Conservation (phyloP, 2,797 vertebrate species). For the Molossus alvarezi region DNA sequence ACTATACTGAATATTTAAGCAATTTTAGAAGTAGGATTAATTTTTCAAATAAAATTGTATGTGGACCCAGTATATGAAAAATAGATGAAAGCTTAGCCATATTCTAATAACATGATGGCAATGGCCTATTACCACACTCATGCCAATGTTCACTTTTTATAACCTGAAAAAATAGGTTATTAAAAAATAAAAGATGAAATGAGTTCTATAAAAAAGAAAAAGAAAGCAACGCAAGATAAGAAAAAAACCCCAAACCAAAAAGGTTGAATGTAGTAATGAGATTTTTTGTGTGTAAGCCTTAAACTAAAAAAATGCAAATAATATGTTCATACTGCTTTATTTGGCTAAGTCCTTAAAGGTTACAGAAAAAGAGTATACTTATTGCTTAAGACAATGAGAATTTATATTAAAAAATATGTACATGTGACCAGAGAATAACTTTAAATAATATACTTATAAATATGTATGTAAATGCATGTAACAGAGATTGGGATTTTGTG, state of each 20-base stretch:
- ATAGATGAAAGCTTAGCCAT: neutral
- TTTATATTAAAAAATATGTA: neutral
- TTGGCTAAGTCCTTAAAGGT: neutral
- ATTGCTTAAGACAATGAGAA: neutral
- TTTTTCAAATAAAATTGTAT: neutral
- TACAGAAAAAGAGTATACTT: neutral
- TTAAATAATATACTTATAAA: neutral
- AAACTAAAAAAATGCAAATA: neutral
- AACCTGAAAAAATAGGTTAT: neutral
- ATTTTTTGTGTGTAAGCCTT: neutral
- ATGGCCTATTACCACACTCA: neutral
- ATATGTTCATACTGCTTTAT: neutral
- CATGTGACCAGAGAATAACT: neutral
- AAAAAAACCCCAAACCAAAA: neutral
- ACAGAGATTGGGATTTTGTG: neutral
- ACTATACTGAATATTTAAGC: conserved; percentile 17
- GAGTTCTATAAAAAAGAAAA: neutral
- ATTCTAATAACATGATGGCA: neutral
- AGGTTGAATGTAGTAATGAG: neutral
- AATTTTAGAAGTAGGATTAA: neutral
- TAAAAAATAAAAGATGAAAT: neutral
- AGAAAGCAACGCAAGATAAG: neutral
- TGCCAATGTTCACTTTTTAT: neutral
- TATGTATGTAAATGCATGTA: neutral
- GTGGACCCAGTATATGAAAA: neutral